phyloP scores from a whole-genome alignment of 2,113 vertebrate genomes.

The Campylomormyrus tamandua region DNA sequence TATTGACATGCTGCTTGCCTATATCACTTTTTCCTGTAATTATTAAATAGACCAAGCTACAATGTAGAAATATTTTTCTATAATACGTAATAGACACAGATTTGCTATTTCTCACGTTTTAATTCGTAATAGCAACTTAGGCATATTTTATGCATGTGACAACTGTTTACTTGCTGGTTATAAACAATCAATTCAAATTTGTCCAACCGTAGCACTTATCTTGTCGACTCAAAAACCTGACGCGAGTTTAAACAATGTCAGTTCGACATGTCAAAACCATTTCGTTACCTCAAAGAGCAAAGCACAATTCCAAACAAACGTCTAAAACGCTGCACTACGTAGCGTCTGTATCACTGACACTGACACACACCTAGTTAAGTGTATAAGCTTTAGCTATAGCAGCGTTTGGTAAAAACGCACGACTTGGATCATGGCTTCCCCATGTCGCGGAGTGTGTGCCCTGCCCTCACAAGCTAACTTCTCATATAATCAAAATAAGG shows the following conservation, averaged over 20 bases:
- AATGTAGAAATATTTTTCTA: neutral
- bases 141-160: neutral
- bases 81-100: neutral
- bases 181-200: neutral
- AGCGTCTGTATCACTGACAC: neutral
- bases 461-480: conserved; percentile 19
- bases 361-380: neutral
- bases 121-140: neutral
- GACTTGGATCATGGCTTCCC: conserved; percentile 48
- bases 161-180: neutral
- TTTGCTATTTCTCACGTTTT: neutral
- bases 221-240: neutral
- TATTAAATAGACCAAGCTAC: neutral
- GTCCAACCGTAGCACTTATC: neutral
- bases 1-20: neutral
- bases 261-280: neutral
- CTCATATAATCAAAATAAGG: conserved; percentile 16
- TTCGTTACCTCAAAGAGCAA: neutral
- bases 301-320: neutral
- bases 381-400: neutral
- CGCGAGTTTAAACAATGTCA: neutral
- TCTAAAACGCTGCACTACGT: neutral
- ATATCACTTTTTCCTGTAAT: neutral
- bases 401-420: conserved; percentile 23
- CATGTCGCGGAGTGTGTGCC: neutral